Percentiles rank a stretch among this genome's conserved stretches.
Evolutionary conservation across 1,140 invertebrate genomes (phyloP).

Genomic region (Eriosoma lanigerum): DNA sequence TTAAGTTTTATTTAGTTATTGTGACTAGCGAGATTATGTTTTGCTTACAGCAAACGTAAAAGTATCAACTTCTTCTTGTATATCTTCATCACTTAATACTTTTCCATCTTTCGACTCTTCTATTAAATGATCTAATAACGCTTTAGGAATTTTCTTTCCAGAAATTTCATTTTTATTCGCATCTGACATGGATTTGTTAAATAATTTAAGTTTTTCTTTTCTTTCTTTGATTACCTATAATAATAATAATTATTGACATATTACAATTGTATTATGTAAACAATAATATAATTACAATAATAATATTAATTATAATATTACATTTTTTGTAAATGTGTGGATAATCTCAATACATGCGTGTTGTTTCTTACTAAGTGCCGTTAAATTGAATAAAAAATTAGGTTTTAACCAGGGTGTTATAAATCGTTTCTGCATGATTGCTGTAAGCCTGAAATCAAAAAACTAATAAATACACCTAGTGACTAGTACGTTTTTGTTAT

Average conservation of each 20-base stretch:
- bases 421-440: constrained; percentile 61
- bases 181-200: constrained; percentile 18
- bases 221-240: constrained; percentile 60
- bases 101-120: constrained; percentile 59
- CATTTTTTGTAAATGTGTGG: constrained; percentile 64
- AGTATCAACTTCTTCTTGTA: constrained; percentile 67
- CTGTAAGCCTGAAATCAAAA: constrained; percentile 57
- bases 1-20: no score
- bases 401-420: constrained; percentile 64
- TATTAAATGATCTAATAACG: constrained; percentile 67
- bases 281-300: neutral
- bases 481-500: no score
- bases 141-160: constrained; percentile 55
- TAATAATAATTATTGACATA: neutral
- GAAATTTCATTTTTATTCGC: constrained; percentile 42
- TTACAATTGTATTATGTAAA: neutral
- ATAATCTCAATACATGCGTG: constrained; percentile 62
- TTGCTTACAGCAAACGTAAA: constrained; percentile 70
- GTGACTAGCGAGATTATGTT: no score
- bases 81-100: constrained; percentile 58
- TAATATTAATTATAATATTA: constrained; percentile 52
- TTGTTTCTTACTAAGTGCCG: constrained; percentile 61
- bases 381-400: constrained; percentile 63
- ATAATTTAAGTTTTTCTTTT: constrained; percentile 56
- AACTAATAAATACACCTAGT: no score